Conservation (phyloP, 2,797 vertebrate species). For the Strix occidentalis region DNA sequence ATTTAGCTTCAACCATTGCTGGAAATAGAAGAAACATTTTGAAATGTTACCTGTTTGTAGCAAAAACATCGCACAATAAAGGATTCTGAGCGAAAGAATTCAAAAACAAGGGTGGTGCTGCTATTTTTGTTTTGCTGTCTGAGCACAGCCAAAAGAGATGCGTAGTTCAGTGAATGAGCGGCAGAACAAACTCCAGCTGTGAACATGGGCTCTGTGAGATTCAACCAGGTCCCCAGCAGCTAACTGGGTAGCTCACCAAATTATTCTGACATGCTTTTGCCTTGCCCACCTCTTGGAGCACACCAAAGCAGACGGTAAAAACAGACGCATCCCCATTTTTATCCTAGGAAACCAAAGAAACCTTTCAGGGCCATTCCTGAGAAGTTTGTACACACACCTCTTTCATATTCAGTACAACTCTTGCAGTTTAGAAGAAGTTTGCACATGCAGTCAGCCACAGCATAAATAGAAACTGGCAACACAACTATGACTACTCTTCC, state of each 20-base stretch:
- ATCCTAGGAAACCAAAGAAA: neutral
- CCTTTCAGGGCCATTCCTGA: neutral
- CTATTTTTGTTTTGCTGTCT: neutral
- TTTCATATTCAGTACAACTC: neutral
- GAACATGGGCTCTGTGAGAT: neutral
- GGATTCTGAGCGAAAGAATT: fast-evolving
- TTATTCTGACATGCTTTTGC: neutral
- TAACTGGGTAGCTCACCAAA: neutral
- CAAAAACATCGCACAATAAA: neutral
- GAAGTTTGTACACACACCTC: neutral
- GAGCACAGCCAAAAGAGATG: neutral
- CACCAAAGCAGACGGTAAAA: neutral
- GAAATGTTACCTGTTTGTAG: neutral
- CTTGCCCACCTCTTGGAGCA: neutral
- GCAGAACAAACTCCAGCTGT: slow-evolving; percentile 5
- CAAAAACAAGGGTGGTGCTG: neutral
- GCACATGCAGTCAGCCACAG: neutral
- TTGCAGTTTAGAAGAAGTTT: slow-evolving; percentile 10
- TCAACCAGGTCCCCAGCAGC: neutral
- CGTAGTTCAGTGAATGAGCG: neutral
- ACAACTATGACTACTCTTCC: slow-evolving; percentile 45
- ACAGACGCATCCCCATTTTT: neutral
- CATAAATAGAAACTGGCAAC: slow-evolving; percentile 50
- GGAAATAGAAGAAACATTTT: neutral
- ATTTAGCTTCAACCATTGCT: neutral